These are phyloP conservation scores for Apeltes quadracus DNA, from an alignment of 2,113 vertebrate genomes.

Conservation along the genomic window DNA sequence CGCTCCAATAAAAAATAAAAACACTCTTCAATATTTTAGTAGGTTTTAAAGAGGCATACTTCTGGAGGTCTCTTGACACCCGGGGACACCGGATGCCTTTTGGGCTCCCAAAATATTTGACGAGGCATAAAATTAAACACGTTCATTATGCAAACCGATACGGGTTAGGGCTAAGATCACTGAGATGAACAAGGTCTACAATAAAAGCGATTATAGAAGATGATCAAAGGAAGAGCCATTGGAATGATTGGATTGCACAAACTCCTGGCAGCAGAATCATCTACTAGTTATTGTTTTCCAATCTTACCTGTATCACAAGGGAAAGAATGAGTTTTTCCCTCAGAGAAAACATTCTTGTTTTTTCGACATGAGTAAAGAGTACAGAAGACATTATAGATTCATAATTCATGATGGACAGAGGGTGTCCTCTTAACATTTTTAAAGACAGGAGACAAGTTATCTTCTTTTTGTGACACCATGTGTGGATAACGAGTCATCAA, in stretches of 20 bases:
- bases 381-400: no score
- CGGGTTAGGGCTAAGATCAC: constrained; percentile 19
- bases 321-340: not conserved
- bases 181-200: constrained; percentile 5
- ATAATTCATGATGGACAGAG: no score
- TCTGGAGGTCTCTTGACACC: constrained; percentile 54
- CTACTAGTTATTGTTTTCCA: not conserved
- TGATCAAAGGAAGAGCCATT: constrained; percentile 7
- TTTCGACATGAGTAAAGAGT: no score
- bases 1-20: constrained; percentile 66
- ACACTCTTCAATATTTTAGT: constrained; percentile 56
- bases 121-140: constrained; percentile 39
- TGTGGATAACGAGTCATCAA: not conserved
- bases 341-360: not conserved
- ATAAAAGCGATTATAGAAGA: constrained; percentile 8
- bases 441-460: not conserved
- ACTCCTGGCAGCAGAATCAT: not conserved
- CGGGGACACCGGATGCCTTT: constrained; percentile 34
- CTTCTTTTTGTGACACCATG: no score
- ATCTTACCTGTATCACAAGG: not conserved
- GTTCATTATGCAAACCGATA: constrained; percentile 44
- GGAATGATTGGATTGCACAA: not conserved
- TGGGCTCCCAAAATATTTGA: constrained; percentile 58
- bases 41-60: constrained; percentile 64
- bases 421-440: not conserved